Evolutionary conservation across 1,140 invertebrate species (phyloP), one percentile per base, ranked within the genome.

Genomic region (Neelides sp.): DNA sequence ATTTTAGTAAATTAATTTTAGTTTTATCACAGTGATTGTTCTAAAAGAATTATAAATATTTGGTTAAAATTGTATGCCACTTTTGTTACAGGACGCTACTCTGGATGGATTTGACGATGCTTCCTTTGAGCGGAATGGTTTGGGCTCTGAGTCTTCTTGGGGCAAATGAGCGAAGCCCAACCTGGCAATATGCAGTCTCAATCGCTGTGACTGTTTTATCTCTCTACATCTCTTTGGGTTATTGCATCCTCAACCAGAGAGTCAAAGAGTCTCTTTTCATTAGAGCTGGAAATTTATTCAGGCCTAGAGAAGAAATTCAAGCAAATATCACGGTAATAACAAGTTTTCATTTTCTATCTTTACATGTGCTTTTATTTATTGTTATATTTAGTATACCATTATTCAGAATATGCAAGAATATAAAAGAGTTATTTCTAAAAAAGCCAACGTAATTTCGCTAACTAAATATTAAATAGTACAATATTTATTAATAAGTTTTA

Each of bases 111-210:
- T 79, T 89, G 0, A 77, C 83, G 1, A 77, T 84, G 0, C 64
- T 90, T 15, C 82, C 85, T 2, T 67, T 91, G 26, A 69, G 87
- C 51, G 83, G 82, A 1, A 72, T 78, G 4, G 78, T 78, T 8
- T 90, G 86, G 86, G 78, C 88, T 1, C 64, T 89, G 30, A 82
- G 83, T 0, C 73, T 91, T 2, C 68, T 91, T 3, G 77, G 80
- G 13, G 85, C 83, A 1, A 85, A 83, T 34, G 85, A 88, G 64
- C 77, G 80, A 53, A 74, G 79, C 4, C 74, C 75, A 13, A 72
- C 75, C 30, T 71, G 90, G 7, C 79, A 81, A 54, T 81, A 84
- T 58, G 68, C 80, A 50, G 75, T 87, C 52, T 79, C 81, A 1
- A 68, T 78, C 2, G 75, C 83, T 20, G 74, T 85, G 0, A 71